Evolutionary conservation across 2,797 vertebrate species (phyloP), one percentile per base, ranked within the genome.

Genomic region (Malacoraja senta): DNA sequence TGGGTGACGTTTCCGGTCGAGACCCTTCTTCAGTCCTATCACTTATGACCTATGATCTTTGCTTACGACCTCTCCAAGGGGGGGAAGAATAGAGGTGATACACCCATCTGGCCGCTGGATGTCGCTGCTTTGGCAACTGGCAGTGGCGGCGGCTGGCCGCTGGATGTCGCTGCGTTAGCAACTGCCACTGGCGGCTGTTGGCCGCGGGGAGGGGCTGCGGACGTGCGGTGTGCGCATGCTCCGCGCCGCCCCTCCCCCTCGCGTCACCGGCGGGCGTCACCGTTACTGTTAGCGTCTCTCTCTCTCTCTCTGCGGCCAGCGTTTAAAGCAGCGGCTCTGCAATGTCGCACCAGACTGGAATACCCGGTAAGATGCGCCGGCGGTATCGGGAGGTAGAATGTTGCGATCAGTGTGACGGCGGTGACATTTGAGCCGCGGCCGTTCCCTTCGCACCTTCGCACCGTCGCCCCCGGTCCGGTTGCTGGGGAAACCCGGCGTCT

Each of bases 311-410:
- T 26, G n/a, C 13, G 38, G 13, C 13, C 86, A 65, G 15, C 58
- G 84, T 35, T 29, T 29, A 44, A 29, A 72, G 68, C 71, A 72
- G 90, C 68, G 71, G 24, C n/a, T 88, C n/a, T 17, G 35, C 84
- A 74, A 91, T 92, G 90, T 92, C 90, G 38, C 90, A 92, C 71
- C 90, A 92, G 71, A 92, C 90, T 2, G 90, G 90, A 35, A 92
- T 92, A 74, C 90, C 90, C 38, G 90, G 90, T 92, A 92, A 92
- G 90, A 26, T 32, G 19, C 63, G 10, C 88, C 6, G 19, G 24
- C 65, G 29, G 68, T 38, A 2, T 38, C 61, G 17, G n/a, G 32
- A 53, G 44, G 10, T 0, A 0, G 24, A 53, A 44, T 35, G 53
- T 88, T 65, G 35, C 32, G 29, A 35, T 88, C 7, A 65, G 35